Conservation (phyloP, 2,888 invertebrate genomes). For the Macrosoma leucophasiata region DNA sequence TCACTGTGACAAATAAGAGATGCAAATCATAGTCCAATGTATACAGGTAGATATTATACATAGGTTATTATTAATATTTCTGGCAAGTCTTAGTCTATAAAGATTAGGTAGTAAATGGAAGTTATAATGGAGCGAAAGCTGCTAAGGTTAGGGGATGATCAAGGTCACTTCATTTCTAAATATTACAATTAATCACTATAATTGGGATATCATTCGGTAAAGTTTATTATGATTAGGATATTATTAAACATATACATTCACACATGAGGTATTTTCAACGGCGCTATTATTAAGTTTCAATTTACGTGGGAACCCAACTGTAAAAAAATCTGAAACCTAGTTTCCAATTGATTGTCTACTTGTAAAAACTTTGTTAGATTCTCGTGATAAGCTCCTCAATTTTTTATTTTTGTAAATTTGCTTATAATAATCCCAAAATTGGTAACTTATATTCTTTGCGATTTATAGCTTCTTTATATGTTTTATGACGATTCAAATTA, state of each 20-base stretch:
- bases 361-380: slow-evolving; percentile 51
- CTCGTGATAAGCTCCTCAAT: slow-evolving; percentile 65
- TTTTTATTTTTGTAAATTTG: too few relatives aligned
- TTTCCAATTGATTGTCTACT: slow-evolving; percentile 38
- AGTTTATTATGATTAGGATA: slow-evolving; percentile 39
- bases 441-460: too few relatives aligned
- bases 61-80: too few relatives aligned
- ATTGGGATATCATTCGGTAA: slow-evolving; percentile 47
- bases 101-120: slow-evolving; percentile 35
- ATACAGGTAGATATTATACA: too few relatives aligned
- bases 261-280: slow-evolving; percentile 59
- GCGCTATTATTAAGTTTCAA: too few relatives aligned
- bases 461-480: too few relatives aligned
- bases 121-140: slow-evolving; percentile 61
- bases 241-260: slow-evolving; percentile 46
- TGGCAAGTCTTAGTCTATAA: slow-evolving; percentile 19
- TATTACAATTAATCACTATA: slow-evolving; percentile 59
- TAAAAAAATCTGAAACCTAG: slow-evolving; percentile 33
- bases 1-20: too few relatives aligned
- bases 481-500: too few relatives aligned
- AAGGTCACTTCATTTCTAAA: slow-evolving; percentile 73
- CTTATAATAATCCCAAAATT: too few relatives aligned
- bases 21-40: too few relatives aligned
- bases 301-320: slow-evolving; percentile 45
- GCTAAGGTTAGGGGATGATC: slow-evolving; percentile 65